Evolutionary conservation across 2,113 vertebrate species (phyloP), one percentile per base, ranked within the genome.

Genomic region (Sinocyclocheilus anshuiensis): DNA sequence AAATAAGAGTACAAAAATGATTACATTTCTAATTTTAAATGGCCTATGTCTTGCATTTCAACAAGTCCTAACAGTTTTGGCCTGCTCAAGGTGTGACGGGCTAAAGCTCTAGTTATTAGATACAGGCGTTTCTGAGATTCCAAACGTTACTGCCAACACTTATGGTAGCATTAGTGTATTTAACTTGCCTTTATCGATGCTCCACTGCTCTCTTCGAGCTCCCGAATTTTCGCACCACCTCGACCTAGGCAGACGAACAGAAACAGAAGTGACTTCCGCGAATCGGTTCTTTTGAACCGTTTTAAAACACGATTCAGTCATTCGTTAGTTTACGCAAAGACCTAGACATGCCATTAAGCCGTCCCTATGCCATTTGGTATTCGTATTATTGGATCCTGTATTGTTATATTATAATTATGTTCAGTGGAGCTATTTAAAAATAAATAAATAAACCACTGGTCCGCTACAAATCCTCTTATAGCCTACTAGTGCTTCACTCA

Each of bases 181-280:
- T 1, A 67, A 84, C 81, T 89, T 96, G 94, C 97, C 95, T 98
- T 96, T 92, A 99, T 98, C 92, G 93, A 96, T 12, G 97, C 94
- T 84, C 96, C 96, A 0, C 95, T 96, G 65, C 82, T 93, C 85
- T 95, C 95, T 87, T 99, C 93, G 59, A 99, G 94, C 85, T 99
- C 95, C 89, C 94, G 96, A 78, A 98, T 96, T 94, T 95, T 98
- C 84, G 92, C 87, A 86, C 97, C 97, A 29, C 97, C 96, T 0
- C 94, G 95, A 92, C 97, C 98, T 99, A 91, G 92, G n/a, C 1
- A 82, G 29, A 18, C 13, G 18, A 12, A 77, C 15, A 72, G 36
- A 72, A 6, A 33, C 33, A 20, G 16, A 4, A 39, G 16, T 71
- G 8, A 24, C 45, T 26, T 48, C 11, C 22, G 0, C 22, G n/a